Evolutionary conservation across 2,888 invertebrate species (phyloP), one percentile per base, ranked within the genome.

Genomic region (Cenopis cana): DNA sequence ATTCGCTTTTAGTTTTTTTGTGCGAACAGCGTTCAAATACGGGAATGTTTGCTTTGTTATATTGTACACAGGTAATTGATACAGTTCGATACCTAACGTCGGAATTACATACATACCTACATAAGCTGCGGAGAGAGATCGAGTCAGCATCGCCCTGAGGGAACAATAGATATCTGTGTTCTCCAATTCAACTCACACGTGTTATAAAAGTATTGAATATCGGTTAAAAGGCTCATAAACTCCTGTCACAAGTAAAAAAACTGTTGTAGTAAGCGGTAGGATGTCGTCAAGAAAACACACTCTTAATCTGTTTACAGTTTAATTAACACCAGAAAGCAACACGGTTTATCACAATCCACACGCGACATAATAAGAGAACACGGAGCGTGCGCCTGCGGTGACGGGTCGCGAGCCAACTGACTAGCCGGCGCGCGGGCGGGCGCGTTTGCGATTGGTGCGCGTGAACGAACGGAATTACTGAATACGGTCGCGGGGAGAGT

Each of bases 141-240:
- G 33, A 50, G 20, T 38, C 56, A 20, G 49, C 36, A 56, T 56
- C 49, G 20, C 46, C 69, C 54, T 49, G 4, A 14, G 61, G 46
- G 68, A 49, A 33, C 55, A 46, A 36, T 61, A 55, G n/a, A 68
- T 68, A 61, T 68, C 68, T 49, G 61, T 68, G 61, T 46, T 33
- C 60, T 46, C 61, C 49, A 69, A 62, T 62, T 62, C 62, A 69
- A 36, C 56, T 62, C 54, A 62, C 46, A 9, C 62, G 36, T 55
- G 33, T 18, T 56, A 49, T 62, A 46, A 24, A 41, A 29, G 17
- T 18, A 17, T 55, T 36, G 33, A 56, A 56, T 56, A 68, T 62
- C 33, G 61, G 56, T 56, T 38, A 5, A 49, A 49, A 62, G n/a
- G n/a, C n/a, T n/a, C n/a, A n/a, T n/a, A 24, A 49, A 24, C n/a